Conservation (phyloP, 2,113 vertebrate species). For the Gasterosteus aculeatus region DNA sequence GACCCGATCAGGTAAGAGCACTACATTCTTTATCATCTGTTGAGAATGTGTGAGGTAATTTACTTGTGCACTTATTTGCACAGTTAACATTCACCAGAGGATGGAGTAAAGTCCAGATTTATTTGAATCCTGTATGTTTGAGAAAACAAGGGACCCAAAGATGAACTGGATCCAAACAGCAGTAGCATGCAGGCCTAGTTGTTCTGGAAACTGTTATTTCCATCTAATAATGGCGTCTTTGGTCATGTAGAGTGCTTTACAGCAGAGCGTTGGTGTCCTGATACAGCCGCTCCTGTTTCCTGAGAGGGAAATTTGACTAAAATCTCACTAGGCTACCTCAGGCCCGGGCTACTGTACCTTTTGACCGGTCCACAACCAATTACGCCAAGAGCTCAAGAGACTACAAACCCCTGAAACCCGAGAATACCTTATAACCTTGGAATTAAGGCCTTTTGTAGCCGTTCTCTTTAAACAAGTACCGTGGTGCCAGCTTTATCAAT, state of each 20-base stretch:
- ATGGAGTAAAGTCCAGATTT: not conserved
- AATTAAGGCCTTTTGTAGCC: conserved; percentile 24
- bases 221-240: conserved; percentile 14
- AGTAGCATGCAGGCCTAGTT: conserved; percentile 5
- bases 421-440: conserved; percentile 10
- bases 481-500: conserved; percentile 31
- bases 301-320: conserved; percentile 14
- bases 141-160: not conserved
- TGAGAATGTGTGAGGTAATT: not conserved
- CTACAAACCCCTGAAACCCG: conserved; percentile 19
- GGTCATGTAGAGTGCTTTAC: not conserved
- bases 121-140: not conserved
- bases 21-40: not conserved
- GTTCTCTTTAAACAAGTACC: conserved; percentile 18
- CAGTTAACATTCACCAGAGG: not conserved
- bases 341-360: conserved; percentile 10
- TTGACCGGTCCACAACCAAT: conserved; percentile 21
- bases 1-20: conserved; percentile 55
- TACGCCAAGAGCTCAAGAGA: conserved; percentile 8
- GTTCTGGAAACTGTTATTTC: conserved; percentile 31
- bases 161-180: not conserved
- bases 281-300: conserved; percentile 4
- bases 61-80: not conserved
- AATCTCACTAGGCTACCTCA: not conserved
- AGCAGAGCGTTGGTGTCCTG: conserved; percentile 21